Conservation (phyloP, 2,797 vertebrate genomes). For the Tarsius wallacei region DNA sequence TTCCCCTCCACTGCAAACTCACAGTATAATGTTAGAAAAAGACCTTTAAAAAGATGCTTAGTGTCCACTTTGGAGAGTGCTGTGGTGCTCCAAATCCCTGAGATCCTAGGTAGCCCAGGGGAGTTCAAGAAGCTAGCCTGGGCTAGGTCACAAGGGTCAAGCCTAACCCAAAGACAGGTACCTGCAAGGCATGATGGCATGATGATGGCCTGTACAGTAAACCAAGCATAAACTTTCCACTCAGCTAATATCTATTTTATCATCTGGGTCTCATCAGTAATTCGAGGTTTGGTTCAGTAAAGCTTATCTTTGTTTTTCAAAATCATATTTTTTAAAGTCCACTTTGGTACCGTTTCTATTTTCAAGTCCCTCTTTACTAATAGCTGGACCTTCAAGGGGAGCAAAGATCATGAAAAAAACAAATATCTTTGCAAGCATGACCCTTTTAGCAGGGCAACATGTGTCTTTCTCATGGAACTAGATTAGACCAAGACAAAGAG, state of each 20-base stretch:
- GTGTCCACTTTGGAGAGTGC: rapidly evolving
- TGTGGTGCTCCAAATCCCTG: rapidly evolving
- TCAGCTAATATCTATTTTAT: rapidly evolving
- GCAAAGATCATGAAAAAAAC: too few relatives aligned
- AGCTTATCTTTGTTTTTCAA: not conserved
- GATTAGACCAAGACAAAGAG: rapidly evolving
- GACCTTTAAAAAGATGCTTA: too few relatives aligned
- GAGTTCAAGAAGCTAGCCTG: rapidly evolving
- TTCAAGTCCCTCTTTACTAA: not conserved
- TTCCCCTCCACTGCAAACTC: not conserved
- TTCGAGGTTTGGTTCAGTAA: not conserved
- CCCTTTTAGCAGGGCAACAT: rapidly evolving
- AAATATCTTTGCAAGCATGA: rapidly evolving
- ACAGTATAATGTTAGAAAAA: rapidly evolving
- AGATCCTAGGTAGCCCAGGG: not conserved
- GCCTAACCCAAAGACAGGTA: too few relatives aligned
- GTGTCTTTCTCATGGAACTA: rapidly evolving
- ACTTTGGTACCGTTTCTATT: not conserved
- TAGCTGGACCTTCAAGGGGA: rapidly evolving
- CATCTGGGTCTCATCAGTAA: not conserved
- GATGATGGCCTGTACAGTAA: too few relatives aligned
- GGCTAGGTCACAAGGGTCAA: too few relatives aligned
- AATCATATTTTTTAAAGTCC: not conserved
- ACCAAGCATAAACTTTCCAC: too few relatives aligned
- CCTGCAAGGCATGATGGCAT: too few relatives aligned